Evolutionary conservation across 1,140 invertebrate species (phyloP).

Genomic region (Epicauta chinensis): DNA sequence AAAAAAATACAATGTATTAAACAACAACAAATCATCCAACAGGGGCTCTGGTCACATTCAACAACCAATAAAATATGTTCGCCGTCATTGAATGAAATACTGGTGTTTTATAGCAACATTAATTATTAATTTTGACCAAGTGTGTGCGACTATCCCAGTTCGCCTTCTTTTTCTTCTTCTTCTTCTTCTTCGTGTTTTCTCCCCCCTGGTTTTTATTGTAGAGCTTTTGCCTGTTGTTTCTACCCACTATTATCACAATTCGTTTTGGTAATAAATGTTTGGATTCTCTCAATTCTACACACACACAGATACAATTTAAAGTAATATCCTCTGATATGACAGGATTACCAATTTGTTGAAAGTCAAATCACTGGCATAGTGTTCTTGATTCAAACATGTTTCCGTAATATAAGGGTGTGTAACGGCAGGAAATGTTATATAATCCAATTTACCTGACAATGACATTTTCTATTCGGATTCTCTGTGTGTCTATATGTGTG

Average conservation of each 20-base stretch:
- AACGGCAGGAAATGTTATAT: constrained; percentile 11
- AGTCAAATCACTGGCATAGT: constrained; percentile 2
- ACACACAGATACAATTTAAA: constrained; percentile 6
- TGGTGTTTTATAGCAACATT: constrained; percentile 29
- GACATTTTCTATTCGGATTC: constrained; percentile 7
- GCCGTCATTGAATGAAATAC: constrained; percentile 27
- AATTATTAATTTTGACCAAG: constrained; percentile 31
- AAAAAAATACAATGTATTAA: constrained; percentile 32
- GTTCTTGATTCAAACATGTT: constrained; percentile 21
- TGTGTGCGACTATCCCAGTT: constrained; percentile 11
- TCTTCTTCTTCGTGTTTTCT: constrained; percentile 8
- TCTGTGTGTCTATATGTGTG: too few species aligned
- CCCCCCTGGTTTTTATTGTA: too few species aligned
- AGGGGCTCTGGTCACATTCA: constrained; percentile 22
- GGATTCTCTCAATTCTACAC: too few species aligned
- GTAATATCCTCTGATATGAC: constrained; percentile 26
- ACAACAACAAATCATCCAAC: constrained; percentile 29
- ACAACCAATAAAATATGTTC: constrained; percentile 33
- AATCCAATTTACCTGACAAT: constrained; percentile 17
- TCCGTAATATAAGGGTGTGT: constrained; percentile 19
- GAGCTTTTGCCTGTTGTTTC: too few species aligned
- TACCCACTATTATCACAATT: too few species aligned
- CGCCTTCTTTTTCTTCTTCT: constrained; percentile 23
- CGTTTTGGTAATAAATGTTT: too few species aligned
- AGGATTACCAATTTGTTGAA: constrained; percentile 31